Evolutionary conservation across 2,113 vertebrate species (phyloP), one percentile per base, ranked within the genome.

Genomic region (Strix aluco): DNA sequence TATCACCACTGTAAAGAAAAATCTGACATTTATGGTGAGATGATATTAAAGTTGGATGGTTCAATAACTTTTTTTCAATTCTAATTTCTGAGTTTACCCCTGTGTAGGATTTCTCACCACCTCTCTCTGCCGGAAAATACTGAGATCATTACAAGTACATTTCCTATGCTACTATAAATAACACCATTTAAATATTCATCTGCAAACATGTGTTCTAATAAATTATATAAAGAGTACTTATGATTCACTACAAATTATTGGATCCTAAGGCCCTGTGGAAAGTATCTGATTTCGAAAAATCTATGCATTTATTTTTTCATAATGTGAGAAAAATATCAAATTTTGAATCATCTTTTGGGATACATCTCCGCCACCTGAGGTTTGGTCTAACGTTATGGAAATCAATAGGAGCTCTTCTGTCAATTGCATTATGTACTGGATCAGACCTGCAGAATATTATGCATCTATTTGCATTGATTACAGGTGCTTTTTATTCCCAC

Each of bases 391-490:
- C 0, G 0, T 65, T 75, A 58, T 46, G 62, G 73, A 94, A 96
- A 95, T 91, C 95, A 92, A 66, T 84, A 61, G 51, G 40, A 79
- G 30, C 30, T 86, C 70, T 80, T 86, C 47, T 83, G 81, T 91
- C 94, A 71, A 91, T 87, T 81, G 26, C 70, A 91, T 91, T 94
- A 91, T 72, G 81, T 89, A 85, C 49, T 80, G 77, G 32, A 92
- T 84, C 86, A 97, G 77, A 62, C 49, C 61, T 94, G 73, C 32
- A 79, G 81, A 94, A 89, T 87, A 92, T 89, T 85, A 51, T 94
- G 38, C 66, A 92, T 92, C 40, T 91, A 72, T 96, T 79, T 93
- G 65, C 72, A 95, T 82, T 89, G 86, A 94, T 97, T 94, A 86
- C 15, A 92, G 70, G 20, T 2, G 3, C 32, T 80, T 90, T 80